These are phyloP conservation scores for Marronus borbonicus DNA, from an alignment of 2,888 invertebrate species.

Conservation along the genomic window DNA sequence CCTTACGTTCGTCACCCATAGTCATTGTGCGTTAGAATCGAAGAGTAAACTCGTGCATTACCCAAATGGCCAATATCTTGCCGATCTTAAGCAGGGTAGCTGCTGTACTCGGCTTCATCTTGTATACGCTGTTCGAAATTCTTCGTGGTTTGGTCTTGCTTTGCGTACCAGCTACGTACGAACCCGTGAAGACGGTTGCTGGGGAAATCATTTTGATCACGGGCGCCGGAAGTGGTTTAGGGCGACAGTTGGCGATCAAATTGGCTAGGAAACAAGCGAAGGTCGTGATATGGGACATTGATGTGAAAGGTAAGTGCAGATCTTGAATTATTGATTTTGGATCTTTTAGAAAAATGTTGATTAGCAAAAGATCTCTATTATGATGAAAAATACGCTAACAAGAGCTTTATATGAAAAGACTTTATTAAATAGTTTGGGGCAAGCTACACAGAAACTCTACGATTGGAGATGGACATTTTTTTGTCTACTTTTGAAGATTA, in stretches of 20 bases:
- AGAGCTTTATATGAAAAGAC: no score
- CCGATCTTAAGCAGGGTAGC: conserved; percentile 68
- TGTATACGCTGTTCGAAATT: conserved; percentile 71
- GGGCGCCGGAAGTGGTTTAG: conserved; percentile 91
- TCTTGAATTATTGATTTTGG: background rate
- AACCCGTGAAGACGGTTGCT: conserved; percentile 79
- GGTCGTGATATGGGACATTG: conserved; percentile 93
- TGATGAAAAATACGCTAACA: no score
- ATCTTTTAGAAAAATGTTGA: background rate
- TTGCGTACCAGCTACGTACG: conserved; percentile 75
- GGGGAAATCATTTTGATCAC: conserved; percentile 90
- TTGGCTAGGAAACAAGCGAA: conserved; percentile 84
- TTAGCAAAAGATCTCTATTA: background rate
- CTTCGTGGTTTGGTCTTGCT: conserved; percentile 67
- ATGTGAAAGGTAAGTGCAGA: conserved; percentile 78
- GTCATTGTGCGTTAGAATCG: no score
- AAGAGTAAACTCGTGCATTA: no score
- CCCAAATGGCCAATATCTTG: conserved; percentile 29
- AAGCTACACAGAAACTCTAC: no score
- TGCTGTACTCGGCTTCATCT: conserved; percentile 70
- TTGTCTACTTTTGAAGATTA: no score
- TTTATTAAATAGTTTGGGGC: no score
- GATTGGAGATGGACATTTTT: no score
- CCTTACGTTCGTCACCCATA: no score
- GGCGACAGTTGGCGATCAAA: conserved; percentile 82